Percentiles rank a stretch among this genome's conserved stretches.
Evolutionary conservation across 2,113 vertebrate genomes (phyloP).

Genomic region (Delphinus delphis): DNA sequence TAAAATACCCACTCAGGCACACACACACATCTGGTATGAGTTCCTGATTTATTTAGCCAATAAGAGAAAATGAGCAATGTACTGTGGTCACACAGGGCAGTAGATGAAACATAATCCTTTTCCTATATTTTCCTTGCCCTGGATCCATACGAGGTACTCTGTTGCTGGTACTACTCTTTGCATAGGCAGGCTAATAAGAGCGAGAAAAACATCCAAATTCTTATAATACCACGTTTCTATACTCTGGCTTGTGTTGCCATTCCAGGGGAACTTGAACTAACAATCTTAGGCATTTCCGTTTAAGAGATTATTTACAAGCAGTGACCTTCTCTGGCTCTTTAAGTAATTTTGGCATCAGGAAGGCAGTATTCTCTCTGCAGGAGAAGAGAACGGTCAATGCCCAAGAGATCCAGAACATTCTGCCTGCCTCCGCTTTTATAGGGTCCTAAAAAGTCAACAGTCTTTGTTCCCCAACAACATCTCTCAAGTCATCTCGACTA

Average conservation of each 20-base stretch:
- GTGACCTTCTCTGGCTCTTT: constrained; percentile 3
- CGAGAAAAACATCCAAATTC: background rate
- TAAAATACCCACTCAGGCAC: background rate
- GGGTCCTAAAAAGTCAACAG: background rate
- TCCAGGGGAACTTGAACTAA: background rate
- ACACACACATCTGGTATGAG: background rate
- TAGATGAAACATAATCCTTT: background rate
- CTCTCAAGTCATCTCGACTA: background rate
- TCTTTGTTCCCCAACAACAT: background rate
- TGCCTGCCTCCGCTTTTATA: background rate
- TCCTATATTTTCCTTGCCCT: background rate
- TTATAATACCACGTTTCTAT: background rate
- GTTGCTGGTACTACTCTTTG: background rate
- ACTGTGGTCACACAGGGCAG: background rate
- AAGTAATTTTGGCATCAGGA: constrained; percentile 8
- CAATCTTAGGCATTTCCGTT: background rate
- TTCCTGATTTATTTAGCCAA: background rate
- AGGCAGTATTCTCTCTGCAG: background rate
- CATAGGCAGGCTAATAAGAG: background rate
- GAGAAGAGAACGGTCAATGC: background rate
- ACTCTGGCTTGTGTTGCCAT: background rate
- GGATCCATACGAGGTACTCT: background rate
- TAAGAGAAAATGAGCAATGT: background rate
- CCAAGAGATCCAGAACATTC: background rate
- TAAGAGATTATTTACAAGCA: constrained; percentile 37